Evolutionary conservation across 2,888 invertebrate species (phyloP).

Genomic region (Melinaea menophilus): DNA sequence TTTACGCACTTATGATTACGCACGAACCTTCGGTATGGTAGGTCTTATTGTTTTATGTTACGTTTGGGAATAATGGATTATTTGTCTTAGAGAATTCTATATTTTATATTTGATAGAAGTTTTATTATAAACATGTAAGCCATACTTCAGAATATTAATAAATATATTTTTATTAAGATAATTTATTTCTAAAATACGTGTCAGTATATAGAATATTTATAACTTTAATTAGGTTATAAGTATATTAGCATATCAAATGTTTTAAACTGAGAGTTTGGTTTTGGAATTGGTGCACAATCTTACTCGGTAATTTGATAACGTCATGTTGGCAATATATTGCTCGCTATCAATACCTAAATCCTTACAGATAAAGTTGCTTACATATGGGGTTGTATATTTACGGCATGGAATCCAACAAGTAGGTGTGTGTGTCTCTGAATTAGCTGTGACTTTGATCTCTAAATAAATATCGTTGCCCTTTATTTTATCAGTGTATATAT

Average conservation of each 20-base stretch:
- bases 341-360: neutral
- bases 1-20: conserved; percentile 90
- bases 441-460: conserved; percentile 90
- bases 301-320: neutral
- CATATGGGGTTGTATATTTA: conserved; percentile 43
- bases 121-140: too few relatives aligned
- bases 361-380: neutral
- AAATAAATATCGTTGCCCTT: conserved; percentile 94
- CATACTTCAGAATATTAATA: too few relatives aligned
- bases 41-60: conserved; percentile 84
- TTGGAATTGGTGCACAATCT: too few relatives aligned
- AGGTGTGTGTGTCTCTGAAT: conserved; percentile 89
- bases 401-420: conserved; percentile 90
- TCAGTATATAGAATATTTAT: neutral
- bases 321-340: neutral
- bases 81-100: neutral
- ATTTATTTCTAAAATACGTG: too few relatives aligned
- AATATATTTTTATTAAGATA: too few relatives aligned
- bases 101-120: too few relatives aligned
- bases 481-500: conserved; percentile 91
- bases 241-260: neutral
- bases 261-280: too few relatives aligned
- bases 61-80: conserved; percentile 1
- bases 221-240: neutral
- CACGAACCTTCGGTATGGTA: conserved; percentile 90